A percentile compares a stretch with the other conserved stretches of the same genome.
These are phyloP conservation scores for Lutjanus argentimaculatus DNA, from an alignment of 2,797 vertebrate genomes.

Conservation along the genomic window DNA sequence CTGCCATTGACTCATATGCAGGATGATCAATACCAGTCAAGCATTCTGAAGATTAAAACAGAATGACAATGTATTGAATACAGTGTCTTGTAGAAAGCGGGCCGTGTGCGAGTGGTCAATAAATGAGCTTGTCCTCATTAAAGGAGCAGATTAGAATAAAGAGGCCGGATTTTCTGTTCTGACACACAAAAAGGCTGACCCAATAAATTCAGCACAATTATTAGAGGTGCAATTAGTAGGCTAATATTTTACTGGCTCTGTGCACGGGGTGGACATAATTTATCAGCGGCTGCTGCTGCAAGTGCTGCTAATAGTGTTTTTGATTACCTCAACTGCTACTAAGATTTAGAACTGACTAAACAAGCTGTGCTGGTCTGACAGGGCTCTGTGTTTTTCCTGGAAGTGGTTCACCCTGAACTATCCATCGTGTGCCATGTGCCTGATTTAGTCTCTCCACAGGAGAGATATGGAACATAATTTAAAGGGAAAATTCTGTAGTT, in stretches of 20 bases:
- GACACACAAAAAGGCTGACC: constrained; percentile 14
- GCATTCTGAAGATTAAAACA: constrained; percentile 49
- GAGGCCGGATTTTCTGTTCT: constrained; percentile 27
- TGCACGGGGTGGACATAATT: constrained; percentile 9
- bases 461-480: too few species aligned
- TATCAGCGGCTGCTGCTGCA: constrained; percentile 7
- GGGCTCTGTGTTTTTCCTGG: not conserved
- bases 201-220: constrained; percentile 14
- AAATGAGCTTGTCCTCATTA: constrained; percentile 47
- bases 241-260: constrained; percentile 35
- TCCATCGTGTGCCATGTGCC: not conserved
- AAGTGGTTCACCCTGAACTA: not conserved
- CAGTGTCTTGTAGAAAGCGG: constrained; percentile 2
- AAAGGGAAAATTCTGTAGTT: too few species aligned
- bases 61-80: constrained; percentile 24
- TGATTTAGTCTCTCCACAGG: not conserved
- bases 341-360: constrained; percentile 20
- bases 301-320: constrained; percentile 11
- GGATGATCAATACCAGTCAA: constrained; percentile 59
- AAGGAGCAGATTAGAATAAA: constrained; percentile 37
- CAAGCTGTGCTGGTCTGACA: not conserved
- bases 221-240: constrained; percentile 33
- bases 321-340: constrained; percentile 8
- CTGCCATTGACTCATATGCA: constrained; percentile 61
- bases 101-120: constrained; percentile 28